These are phyloP conservation scores for Chaetops frenatus DNA, from an alignment of 2,113 vertebrate genomes.

Conservation along the genomic window DNA sequence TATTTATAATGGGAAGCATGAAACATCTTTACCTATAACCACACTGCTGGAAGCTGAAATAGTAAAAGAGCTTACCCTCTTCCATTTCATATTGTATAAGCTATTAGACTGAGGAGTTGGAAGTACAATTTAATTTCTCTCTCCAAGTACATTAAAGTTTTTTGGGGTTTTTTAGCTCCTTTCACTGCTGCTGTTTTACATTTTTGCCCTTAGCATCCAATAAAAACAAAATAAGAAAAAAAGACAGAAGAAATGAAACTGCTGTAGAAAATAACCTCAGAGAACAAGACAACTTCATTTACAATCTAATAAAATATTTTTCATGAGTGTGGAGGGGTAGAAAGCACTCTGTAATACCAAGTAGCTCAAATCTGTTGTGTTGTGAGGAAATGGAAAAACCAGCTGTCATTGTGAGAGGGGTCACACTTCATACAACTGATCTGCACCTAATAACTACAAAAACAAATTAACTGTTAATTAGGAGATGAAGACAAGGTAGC, in stretches of 20 bases:
- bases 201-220: conserved; percentile 38
- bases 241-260: conserved; percentile 4
- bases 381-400: neutral
- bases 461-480: neutral
- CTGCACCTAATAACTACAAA: neutral
- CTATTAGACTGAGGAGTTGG: neutral
- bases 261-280: conserved; percentile 14
- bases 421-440: neutral
- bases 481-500: neutral
- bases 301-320: conserved; percentile 40
- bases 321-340: neutral
- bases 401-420: neutral
- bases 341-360: neutral
- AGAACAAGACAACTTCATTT: conserved; percentile 39
- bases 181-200: neutral
- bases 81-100: conserved; percentile 8
- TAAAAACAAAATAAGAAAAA: conserved; percentile 44
- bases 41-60: neutral
- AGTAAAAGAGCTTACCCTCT: neutral
- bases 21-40: conserved; percentile 6
- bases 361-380: neutral
- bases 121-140: conserved; percentile 15
- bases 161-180: neutral
- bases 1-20: neutral
- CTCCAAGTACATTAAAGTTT: conserved; percentile 6